phyloP scores from a whole-genome alignment of 1,140 invertebrate genomes.

The Drosophila saltans region DNA sequence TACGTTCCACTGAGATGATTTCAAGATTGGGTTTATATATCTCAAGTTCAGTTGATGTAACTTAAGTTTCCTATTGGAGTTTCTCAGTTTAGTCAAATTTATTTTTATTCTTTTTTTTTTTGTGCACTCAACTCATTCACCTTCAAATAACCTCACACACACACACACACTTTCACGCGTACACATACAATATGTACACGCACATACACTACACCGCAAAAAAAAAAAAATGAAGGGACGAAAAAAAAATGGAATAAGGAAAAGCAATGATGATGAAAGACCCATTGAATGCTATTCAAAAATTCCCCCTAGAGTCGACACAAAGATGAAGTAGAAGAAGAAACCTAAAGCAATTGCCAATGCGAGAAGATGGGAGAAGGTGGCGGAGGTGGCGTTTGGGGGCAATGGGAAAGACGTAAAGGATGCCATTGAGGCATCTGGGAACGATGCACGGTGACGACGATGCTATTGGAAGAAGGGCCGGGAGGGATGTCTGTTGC shows the following conservation, averaged over 20 bases:
- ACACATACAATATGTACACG: conserved; percentile 1
- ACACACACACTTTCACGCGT: background rate
- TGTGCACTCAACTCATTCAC: background rate
- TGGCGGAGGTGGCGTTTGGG: background rate
- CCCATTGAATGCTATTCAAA: conserved; percentile 40
- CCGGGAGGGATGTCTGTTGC: conserved; percentile 21
- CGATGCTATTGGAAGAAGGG: background rate
- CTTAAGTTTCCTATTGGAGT: background rate
- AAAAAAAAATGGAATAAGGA: background rate
- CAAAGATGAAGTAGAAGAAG: conserved; percentile 20
- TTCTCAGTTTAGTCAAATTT: conserved; percentile 6
- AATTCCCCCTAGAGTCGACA: conserved; percentile 27
- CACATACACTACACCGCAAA: background rate
- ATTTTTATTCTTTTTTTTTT: conserved; percentile 5
- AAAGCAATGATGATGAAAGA: conserved; percentile 16
- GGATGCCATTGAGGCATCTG: conserved; percentile 5
- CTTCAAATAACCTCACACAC: conserved; percentile 9
- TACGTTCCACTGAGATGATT: background rate
- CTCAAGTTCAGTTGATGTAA: background rate
- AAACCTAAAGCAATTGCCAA: conserved; percentile 33
- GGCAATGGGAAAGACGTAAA: conserved; percentile 1
- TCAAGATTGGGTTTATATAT: background rate
- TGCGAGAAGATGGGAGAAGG: background rate
- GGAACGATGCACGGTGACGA: background rate
- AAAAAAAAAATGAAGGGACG: background rate